These are phyloP conservation scores for Corythaixoides concolor DNA, from an alignment of 2,113 vertebrate genomes.

Conservation along the genomic window DNA sequence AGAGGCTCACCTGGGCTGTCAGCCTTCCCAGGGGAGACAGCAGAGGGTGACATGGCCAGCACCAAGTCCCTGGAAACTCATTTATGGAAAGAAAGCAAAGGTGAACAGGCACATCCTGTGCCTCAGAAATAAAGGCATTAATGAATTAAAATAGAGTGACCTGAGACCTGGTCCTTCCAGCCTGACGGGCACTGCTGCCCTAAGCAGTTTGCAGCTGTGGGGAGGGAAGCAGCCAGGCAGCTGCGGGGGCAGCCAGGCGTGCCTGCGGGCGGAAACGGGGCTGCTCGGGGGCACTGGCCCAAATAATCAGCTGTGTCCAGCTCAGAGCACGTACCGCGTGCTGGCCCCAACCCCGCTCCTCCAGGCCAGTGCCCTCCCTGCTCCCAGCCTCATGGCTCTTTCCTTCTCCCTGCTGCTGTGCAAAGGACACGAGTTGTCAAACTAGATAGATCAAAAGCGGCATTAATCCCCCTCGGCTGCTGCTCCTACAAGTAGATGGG, in stretches of 20 bases:
- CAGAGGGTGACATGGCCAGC: background rate
- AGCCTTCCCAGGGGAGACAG: background rate
- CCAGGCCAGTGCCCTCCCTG: too few relatives aligned
- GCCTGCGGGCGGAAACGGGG: background rate
- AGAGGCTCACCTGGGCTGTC: background rate
- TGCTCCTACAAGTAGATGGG: background rate
- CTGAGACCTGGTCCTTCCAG: background rate
- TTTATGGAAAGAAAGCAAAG: background rate
- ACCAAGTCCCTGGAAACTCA: background rate
- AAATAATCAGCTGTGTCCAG: background rate
- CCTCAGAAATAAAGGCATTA: background rate
- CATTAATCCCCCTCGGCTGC: background rate
- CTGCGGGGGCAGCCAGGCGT: background rate
- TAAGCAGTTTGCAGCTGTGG: background rate
- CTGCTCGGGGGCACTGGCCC: background rate
- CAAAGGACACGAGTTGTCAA: fast-evolving
- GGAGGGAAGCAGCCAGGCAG: background rate
- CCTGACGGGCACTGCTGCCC: background rate
- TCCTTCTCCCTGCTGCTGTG: background rate
- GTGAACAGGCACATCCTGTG: background rate
- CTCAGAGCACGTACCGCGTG: fast-evolving
- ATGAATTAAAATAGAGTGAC: background rate
- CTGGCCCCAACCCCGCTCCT: background rate
- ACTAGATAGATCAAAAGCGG: background rate
- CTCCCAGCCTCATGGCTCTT: fast-evolving